Base-by-base conservation (phyloP, 2,888 invertebrate genomes). In the Drosophila sordidula region DNA sequence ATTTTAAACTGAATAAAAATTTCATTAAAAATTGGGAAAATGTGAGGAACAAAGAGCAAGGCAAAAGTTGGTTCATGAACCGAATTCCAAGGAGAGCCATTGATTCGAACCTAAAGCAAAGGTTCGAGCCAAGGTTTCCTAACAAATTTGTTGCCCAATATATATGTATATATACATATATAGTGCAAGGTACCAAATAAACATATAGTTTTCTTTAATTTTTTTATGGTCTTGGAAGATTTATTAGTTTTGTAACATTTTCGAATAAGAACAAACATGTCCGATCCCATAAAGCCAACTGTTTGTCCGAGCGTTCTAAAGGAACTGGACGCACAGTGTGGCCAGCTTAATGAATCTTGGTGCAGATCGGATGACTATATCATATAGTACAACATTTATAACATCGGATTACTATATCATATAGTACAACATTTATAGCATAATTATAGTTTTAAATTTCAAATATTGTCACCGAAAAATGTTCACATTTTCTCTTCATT, bases 381-480 rank as follows among this genome's bases (percentile, higher is more conserved):
- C 46, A 41, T 46, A 36, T 65, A n/a, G 64, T 42, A 49, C 50
- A 72, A 75, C 70, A 70, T 41, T 56, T 70, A 61, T 51, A 83
- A 76, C 58, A 44, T 64, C 38, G 32, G n/a, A 52, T 54, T n/a
- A 54, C 41, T 45, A 34, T 14, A 51, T 64, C 46, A 39, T 46
- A 36, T 65, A n/a, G 64, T 42, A 49, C 70, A 80, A 87, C 84
- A 74, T 84, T 78, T 59, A 78, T 70, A 65, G 76, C 79, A 57
- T 65, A 70, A 39, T 67, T 55, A 34, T 46, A 41, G 46, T 70
- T 54, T 59, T 42, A 63, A 47, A 34, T 69, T 78, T 78, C 50
- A 61, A 69, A 78, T 82, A 82, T 82, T 82, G 87, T 87, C 82
- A 69, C 62, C 64, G 82, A 85, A 78, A 78, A 69, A 77, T 83